Evolutionary conservation across 2,888 invertebrate species (phyloP).

Genomic region (Drosophila ustulata): DNA sequence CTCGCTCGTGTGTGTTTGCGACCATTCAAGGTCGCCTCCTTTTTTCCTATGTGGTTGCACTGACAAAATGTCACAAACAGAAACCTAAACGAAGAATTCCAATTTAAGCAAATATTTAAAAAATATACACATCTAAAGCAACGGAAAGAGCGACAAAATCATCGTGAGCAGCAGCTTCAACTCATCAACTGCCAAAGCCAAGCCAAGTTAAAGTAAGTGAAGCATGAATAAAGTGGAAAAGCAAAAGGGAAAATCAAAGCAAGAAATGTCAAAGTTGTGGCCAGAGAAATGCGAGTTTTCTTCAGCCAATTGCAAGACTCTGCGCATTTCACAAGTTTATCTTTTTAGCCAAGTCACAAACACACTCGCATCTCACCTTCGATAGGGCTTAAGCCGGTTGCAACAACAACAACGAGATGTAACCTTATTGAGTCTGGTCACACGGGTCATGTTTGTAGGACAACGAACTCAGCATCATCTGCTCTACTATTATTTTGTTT

Average conservation of each 20-base stretch:
- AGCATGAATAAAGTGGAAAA: constrained; percentile 10
- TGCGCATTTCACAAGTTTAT: constrained; percentile 41
- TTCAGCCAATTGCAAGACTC: constrained; percentile 22
- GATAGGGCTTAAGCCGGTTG: constrained; percentile 51
- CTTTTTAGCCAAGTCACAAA: constrained; percentile 36
- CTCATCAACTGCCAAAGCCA: constrained; percentile 35
- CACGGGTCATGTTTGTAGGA: constrained; percentile 58
- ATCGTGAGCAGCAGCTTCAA: constrained; percentile 35
- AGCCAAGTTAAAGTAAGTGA: constrained; percentile 66
- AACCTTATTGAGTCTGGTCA: constrained; percentile 33
- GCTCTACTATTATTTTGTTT: constrained; percentile 59
- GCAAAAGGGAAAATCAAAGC: neutral
- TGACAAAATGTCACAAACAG: constrained; percentile 65
- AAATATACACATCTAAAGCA: constrained; percentile 15
- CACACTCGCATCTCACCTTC: constrained; percentile 3
- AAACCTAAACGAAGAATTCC: constrained; percentile 47
- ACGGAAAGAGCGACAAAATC: constrained; percentile 4
- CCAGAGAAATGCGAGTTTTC: constrained; percentile 25
- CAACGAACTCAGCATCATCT: constrained; percentile 69
- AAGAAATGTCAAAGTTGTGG: constrained; percentile 27
- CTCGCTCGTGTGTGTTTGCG: constrained; percentile 34
- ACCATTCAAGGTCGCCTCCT: constrained; percentile 63
- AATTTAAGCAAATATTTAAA: constrained; percentile 3
- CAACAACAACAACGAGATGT: constrained; percentile 18
- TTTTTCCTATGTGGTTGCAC: constrained; percentile 38